phyloP scores from a whole-genome alignment of 2,888 invertebrate species.

The Noctua pronuba region DNA sequence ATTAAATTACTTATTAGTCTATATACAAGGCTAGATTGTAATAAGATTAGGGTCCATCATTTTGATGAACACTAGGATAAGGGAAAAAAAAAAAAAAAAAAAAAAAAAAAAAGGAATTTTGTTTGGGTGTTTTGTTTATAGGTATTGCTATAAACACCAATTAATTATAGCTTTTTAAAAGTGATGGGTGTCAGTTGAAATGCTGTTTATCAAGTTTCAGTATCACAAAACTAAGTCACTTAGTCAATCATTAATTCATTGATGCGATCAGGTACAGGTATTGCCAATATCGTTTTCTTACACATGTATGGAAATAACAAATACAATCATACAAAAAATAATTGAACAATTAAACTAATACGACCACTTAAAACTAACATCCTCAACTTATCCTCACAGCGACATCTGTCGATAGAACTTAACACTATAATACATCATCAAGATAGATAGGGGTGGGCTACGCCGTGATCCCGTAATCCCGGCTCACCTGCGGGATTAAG shows the following conservation, averaged over 20 bases:
- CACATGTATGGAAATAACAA: not conserved
- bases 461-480: constrained; percentile 76
- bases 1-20: too few relatives aligned
- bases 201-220: not conserved
- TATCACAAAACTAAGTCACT: not conserved
- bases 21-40: too few relatives aligned
- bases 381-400: constrained; percentile 64
- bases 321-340: not conserved
- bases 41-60: too few relatives aligned
- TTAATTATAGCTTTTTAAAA: not conserved
- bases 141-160: not conserved
- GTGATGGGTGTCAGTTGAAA: not conserved
- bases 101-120: too few relatives aligned
- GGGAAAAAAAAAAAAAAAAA: too few relatives aligned
- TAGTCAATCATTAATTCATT: not conserved
- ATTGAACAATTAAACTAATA: not conserved
- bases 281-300: not conserved
- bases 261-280: not conserved
- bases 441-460: constrained; percentile 77
- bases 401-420: constrained; percentile 82
- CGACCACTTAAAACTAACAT: constrained; percentile 33
- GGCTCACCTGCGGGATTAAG: constrained; percentile 84
- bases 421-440: constrained; percentile 82
- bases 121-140: too few relatives aligned
- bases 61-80: too few relatives aligned